Conservation (phyloP, 30 jellyfish, hydroid and myxozoan genomes). For the Pelagia noctiluca region DNA sequence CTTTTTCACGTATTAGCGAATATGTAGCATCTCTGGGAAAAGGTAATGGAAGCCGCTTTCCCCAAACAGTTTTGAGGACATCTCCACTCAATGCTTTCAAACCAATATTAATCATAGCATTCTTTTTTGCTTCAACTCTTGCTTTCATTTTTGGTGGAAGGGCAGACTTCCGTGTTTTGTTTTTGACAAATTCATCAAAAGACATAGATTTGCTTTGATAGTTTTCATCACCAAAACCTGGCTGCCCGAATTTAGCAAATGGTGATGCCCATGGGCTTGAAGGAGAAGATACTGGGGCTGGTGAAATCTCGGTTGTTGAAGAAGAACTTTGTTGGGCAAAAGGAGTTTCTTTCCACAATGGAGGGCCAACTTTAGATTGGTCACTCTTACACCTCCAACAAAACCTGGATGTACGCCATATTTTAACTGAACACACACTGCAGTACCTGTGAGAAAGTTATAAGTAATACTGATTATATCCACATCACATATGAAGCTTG, state of each 20-base stretch:
- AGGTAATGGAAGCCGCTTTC: slow-evolving; percentile 52
- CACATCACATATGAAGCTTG: too few relatives aligned
- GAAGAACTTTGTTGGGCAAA: neutral
- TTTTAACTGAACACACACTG: neutral
- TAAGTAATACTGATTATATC: too few relatives aligned
- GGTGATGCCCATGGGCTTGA: slow-evolving; percentile 9
- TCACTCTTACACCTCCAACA: neutral
- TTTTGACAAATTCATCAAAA: neutral
- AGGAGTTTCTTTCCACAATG: neutral
- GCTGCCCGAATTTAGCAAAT: neutral
- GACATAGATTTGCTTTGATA: neutral
- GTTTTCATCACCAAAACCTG: slow-evolving; percentile 10
- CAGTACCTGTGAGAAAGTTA: slow-evolving; percentile 1
- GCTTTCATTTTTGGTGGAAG: neutral
- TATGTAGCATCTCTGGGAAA: slow-evolving; percentile 11
- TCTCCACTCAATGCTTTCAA: neutral
- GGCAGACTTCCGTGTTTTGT: neutral
- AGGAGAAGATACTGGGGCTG: neutral
- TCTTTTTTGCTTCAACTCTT: slow-evolving; percentile 8
- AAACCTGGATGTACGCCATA: neutral
- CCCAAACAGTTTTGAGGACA: too few relatives aligned
- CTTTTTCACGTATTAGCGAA: slow-evolving; percentile 2
- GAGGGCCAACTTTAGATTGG: neutral
- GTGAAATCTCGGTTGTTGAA: too few relatives aligned
- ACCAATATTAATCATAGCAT: slow-evolving; percentile 31